Conservation (phyloP, 2,113 vertebrate species). For the Pollimyrus isidori region DNA sequence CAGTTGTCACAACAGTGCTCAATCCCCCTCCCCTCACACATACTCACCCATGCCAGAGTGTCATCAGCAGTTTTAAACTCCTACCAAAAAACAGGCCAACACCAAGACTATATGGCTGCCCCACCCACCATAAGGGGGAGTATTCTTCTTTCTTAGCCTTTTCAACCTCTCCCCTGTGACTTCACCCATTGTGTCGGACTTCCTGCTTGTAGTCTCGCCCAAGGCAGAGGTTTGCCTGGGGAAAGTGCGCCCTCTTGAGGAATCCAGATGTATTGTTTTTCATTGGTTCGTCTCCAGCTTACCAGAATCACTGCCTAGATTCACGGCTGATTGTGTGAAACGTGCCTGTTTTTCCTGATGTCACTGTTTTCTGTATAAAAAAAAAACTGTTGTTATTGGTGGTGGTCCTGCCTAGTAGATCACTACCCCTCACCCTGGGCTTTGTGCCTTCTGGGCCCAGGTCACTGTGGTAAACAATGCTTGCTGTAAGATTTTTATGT, state of each 20-base stretch:
- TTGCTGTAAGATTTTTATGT: neutral
- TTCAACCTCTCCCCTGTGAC: constrained; percentile 37
- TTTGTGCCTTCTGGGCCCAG: neutral
- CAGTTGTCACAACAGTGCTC: neutral
- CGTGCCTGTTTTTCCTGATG: constrained; percentile 31
- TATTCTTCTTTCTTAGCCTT: constrained; percentile 42
- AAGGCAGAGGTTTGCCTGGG: neutral
- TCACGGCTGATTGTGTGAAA: constrained; percentile 40
- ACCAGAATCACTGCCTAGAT: constrained; percentile 3
- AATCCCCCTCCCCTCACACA: neutral
- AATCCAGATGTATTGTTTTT: neutral
- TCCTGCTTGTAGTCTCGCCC: neutral
- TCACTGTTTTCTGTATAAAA: neutral
- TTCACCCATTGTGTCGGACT: neutral
- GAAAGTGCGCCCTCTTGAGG: neutral
- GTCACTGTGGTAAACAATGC: neutral
- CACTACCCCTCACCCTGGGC: neutral
- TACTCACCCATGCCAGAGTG: neutral
- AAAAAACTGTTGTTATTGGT: neutral
- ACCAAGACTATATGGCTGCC: constrained; percentile 41
- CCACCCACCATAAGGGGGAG: constrained; percentile 30
- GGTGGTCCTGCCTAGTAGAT: neutral
- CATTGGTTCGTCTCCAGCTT: neutral
- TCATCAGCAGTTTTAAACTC: constrained; percentile 1
- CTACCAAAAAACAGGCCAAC: constrained; percentile 58